phyloP scores from a whole-genome alignment of 2,113 vertebrate genomes.

The Calidris pugnax region DNA sequence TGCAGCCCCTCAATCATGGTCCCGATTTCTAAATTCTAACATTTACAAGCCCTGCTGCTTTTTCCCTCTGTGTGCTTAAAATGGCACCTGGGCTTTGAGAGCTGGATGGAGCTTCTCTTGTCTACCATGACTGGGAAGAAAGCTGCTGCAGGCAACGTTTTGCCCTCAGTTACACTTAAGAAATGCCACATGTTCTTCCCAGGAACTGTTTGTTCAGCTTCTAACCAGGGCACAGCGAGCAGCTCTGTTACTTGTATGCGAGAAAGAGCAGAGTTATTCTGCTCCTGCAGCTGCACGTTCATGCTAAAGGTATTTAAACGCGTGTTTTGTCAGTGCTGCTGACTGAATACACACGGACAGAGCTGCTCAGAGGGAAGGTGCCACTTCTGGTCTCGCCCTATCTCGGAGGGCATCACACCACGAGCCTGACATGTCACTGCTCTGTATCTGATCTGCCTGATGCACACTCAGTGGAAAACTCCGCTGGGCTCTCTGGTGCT shows the following conservation, averaged over 20 bases:
- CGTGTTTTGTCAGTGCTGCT: neutral
- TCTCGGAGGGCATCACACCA: neutral
- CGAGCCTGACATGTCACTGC: neutral
- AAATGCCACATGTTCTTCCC: neutral
- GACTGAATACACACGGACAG: neutral
- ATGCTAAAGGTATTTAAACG: neutral
- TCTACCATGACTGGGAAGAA: accelerated
- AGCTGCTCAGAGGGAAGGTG: neutral
- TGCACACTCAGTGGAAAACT: neutral
- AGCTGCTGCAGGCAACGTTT: neutral
- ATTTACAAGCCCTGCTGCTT: neutral
- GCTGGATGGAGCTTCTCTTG: neutral
- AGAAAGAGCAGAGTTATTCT: neutral
- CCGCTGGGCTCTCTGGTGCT: neutral
- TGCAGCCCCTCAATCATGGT: neutral
- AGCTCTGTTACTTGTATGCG: neutral
- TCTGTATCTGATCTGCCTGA: neutral
- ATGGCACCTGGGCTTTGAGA: neutral
- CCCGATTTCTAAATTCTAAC: neutral
- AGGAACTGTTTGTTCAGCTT: neutral
- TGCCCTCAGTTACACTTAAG: neutral
- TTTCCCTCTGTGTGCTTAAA: neutral
- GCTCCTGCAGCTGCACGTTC: neutral
- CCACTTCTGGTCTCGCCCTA: neutral
- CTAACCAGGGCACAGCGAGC: accelerated